These are phyloP conservation scores for Anastrepha ludens DNA, from an alignment of 1,140 invertebrate genomes.

Conservation along the genomic window DNA sequence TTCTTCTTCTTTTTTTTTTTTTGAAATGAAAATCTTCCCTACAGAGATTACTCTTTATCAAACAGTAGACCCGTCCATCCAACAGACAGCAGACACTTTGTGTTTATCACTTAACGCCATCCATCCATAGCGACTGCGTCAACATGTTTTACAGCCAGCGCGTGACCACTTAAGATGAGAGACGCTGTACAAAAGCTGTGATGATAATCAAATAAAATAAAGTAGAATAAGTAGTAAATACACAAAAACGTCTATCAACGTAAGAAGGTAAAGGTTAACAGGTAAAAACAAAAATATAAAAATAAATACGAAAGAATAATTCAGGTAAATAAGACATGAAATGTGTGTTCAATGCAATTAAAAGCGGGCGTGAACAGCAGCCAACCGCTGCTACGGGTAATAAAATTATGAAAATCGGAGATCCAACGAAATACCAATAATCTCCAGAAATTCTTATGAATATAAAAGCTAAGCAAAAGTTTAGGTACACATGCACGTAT, in stretches of 20 bases:
- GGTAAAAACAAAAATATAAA: background rate
- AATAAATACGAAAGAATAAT: background rate
- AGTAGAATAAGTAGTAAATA: background rate
- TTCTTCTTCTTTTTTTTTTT: background rate
- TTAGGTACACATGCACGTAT: background rate
- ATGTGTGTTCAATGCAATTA: conserved; percentile 12
- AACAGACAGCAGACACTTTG: conserved; percentile 27
- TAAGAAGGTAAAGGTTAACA: background rate
- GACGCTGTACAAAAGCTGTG: conserved; percentile 34
- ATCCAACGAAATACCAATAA: conserved; percentile 22
- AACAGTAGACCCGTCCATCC: too few species aligned
- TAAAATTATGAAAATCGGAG: conserved; percentile 36
- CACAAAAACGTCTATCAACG: background rate
- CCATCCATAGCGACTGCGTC: conserved; percentile 6
- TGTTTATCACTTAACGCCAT: conserved; percentile 49
- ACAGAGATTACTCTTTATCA: background rate
- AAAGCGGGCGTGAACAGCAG: background rate
- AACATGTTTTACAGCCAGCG: conserved; percentile 46
- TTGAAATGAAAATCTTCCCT: background rate
- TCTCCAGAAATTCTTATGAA: conserved; percentile 2
- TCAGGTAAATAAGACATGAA: conserved; percentile 11
- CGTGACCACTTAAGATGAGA: conserved; percentile 49
- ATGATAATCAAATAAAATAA: conserved; percentile 47
- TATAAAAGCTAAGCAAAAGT: background rate
- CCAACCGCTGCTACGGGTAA: background rate